These are phyloP conservation scores for Ptiloglossa arizonensis DNA, from an alignment of 1,140 invertebrate genomes.

Conservation along the genomic window DNA sequence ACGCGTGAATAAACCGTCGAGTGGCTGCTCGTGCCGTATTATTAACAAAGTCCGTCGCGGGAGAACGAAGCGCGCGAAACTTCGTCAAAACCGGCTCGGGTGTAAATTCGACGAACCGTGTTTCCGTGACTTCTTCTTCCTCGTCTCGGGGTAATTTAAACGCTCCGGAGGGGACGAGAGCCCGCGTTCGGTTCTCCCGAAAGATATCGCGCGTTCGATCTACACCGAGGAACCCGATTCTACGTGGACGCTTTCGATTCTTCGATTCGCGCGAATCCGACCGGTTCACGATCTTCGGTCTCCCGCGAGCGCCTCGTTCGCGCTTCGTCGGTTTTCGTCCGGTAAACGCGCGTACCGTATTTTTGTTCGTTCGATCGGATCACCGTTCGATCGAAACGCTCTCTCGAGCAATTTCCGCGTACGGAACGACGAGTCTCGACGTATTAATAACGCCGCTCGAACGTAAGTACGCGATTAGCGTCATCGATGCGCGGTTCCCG, in stretches of 20 bases:
- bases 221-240: neutral
- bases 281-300: too few relatives aligned
- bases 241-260: neutral
- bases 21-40: slow-evolving; percentile 32
- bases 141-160: slow-evolving; percentile 4
- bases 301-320: too few relatives aligned
- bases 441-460: slow-evolving; percentile 45
- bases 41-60: slow-evolving; percentile 35
- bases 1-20: slow-evolving; percentile 41
- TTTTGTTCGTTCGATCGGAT: too few relatives aligned
- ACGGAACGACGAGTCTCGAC: slow-evolving; percentile 3
- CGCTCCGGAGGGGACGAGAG: neutral
- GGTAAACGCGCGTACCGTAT: too few relatives aligned
- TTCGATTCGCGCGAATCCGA: too few relatives aligned
- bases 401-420: too few relatives aligned
- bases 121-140: slow-evolving; percentile 24
- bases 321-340: too few relatives aligned
- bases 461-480: slow-evolving; percentile 47
- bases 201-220: neutral
- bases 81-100: slow-evolving; percentile 15
- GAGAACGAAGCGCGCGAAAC: slow-evolving; percentile 21
- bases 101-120: slow-evolving; percentile 34
- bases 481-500: slow-evolving; percentile 27
- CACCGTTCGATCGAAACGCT: too few relatives aligned
- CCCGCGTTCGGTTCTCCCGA: neutral